These are phyloP conservation scores for Addax nasomaculatus DNA, from an alignment of 2,113 vertebrate genomes.

Conservation along the genomic window DNA sequence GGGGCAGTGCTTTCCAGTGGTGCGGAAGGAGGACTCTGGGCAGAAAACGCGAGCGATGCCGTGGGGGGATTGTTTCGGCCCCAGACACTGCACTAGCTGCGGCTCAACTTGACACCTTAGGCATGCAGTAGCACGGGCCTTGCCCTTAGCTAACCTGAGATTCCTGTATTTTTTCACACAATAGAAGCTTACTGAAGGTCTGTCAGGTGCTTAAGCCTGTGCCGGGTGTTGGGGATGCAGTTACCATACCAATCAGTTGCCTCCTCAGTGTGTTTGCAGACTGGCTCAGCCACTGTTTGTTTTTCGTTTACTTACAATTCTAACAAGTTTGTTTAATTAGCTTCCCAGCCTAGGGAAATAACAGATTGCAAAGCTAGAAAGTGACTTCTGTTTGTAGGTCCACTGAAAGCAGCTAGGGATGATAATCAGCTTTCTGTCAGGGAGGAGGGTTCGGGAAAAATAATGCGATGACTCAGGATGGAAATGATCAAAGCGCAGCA, in stretches of 20 bases:
- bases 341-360: background rate
- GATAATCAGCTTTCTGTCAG: background rate
- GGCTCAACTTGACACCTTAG: background rate
- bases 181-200: background rate
- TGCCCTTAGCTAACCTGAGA: background rate
- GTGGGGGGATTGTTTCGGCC: background rate
- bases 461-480: background rate
- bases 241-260: background rate
- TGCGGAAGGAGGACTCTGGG: background rate
- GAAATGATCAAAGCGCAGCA: background rate
- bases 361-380: background rate
- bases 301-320: background rate
- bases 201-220: background rate
- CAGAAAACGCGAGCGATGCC: fast-evolving
- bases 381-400: background rate
- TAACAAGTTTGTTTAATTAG: background rate
- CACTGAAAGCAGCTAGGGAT: background rate
- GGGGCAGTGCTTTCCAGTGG: background rate
- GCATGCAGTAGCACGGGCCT: background rate
- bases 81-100: background rate
- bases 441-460: background rate
- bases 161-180: background rate
- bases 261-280: background rate
- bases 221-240: background rate
- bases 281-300: background rate